Conservation (phyloP, 2,888 invertebrate species). For the Osmoderma eremita region DNA sequence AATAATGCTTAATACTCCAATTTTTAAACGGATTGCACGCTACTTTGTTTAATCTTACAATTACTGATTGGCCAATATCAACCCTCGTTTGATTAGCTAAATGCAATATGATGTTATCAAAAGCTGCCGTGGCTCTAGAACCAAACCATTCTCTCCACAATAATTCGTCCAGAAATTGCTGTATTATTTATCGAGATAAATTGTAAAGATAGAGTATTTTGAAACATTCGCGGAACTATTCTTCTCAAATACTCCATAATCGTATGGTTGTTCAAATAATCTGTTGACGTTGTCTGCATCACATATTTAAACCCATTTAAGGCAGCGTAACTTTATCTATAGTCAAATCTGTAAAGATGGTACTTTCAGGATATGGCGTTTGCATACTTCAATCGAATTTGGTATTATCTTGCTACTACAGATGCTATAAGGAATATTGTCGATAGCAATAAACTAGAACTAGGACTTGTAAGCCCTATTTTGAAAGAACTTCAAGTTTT, state of each 20-base stretch:
- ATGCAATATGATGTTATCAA: slow-evolving; percentile 82
- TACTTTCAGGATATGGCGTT: slow-evolving; percentile 79
- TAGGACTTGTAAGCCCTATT: too few species aligned
- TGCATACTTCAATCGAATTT: too few species aligned
- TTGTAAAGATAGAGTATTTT: slow-evolving; percentile 84
- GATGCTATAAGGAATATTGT: too few species aligned
- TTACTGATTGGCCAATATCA: slow-evolving; percentile 72
- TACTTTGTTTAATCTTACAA: slow-evolving; percentile 73
- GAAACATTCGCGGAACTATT: slow-evolving; percentile 90
- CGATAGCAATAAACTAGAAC: too few species aligned
- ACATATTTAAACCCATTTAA: slow-evolving; percentile 82
- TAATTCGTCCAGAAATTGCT: slow-evolving; percentile 89
- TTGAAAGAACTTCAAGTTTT: too few species aligned
- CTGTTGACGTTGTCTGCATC: slow-evolving; percentile 69
- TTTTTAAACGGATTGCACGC: slow-evolving; percentile 75
- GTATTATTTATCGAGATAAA: slow-evolving; percentile 86
- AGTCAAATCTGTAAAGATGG: slow-evolving; percentile 83
- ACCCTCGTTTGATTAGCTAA: slow-evolving; percentile 81
- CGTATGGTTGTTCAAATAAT: slow-evolving; percentile 60
- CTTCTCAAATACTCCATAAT: slow-evolving; percentile 89
- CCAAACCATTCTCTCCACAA: slow-evolving; percentile 90
- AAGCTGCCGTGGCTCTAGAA: slow-evolving; percentile 78
- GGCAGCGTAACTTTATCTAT: slow-evolving; percentile 83
- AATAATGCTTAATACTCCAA: slow-evolving; percentile 64
- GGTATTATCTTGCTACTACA: too few species aligned